A percentile compares a stretch with the other conserved stretches of the same genome.
Evolutionary conservation across 1,140 invertebrate species (phyloP).

Genomic region (Andricus grossulariae): DNA sequence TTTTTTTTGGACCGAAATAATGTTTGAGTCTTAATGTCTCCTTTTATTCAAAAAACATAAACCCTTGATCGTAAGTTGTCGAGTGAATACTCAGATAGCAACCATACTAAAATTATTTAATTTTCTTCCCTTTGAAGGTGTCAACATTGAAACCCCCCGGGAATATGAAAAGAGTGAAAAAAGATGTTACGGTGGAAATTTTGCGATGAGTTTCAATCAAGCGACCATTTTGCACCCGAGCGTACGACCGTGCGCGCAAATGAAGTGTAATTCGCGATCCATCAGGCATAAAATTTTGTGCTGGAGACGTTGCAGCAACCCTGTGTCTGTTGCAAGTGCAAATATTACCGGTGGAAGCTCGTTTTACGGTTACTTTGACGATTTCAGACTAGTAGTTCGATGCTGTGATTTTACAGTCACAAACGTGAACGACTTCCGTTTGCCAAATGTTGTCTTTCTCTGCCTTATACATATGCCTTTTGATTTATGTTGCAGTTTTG

Average conservation of each 20-base stretch:
- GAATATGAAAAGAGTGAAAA: conserved; percentile 14
- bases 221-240: conserved; percentile 36
- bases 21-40: no score
- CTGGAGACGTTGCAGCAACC: conserved; percentile 20
- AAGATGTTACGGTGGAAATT: conserved; percentile 38
- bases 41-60: no score
- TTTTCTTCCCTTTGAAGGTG: background rate
- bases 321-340: conserved; percentile 35
- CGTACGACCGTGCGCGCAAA: conserved; percentile 43
- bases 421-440: conserved; percentile 24
- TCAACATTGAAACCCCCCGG: background rate
- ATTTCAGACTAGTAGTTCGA: conserved; percentile 29
- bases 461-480: background rate
- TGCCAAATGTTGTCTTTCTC: conserved; percentile 4
- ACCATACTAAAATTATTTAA: conserved; percentile 13
- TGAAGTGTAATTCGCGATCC: conserved; percentile 57
- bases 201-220: conserved; percentile 51
- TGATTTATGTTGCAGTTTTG: conserved; percentile 77
- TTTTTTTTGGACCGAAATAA: no score
- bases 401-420: conserved; percentile 30
- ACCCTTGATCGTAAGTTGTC: background rate
- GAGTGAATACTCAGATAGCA: background rate
- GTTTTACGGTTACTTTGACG: conserved; percentile 45
- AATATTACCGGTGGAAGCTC: conserved; percentile 46
- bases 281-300: conserved; percentile 38